Percentiles rank a stretch among this genome's conserved stretches.
These are phyloP conservation scores for Rachycentron canadum DNA, from an alignment of 2,797 vertebrate species.

Conservation along the genomic window DNA sequence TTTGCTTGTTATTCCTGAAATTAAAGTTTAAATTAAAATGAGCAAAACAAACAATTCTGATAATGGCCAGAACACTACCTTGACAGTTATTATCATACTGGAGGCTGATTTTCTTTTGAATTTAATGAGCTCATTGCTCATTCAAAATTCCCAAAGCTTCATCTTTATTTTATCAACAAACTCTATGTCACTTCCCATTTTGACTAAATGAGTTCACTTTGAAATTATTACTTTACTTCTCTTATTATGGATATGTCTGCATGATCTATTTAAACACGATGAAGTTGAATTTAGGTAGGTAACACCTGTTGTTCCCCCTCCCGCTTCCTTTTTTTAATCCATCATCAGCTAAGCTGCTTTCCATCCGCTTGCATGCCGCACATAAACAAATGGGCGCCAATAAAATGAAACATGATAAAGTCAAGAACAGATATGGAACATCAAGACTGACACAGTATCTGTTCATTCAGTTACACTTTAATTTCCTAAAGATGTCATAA, in stretches of 20 bases:
- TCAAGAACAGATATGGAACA: constrained; percentile 54
- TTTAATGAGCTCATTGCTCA: background rate
- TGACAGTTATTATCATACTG: background rate
- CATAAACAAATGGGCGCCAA: constrained; percentile 42
- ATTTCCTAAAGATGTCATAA: constrained; percentile 50
- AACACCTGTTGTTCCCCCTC: constrained; percentile 52
- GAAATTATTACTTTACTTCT: background rate
- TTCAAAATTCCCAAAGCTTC: background rate
- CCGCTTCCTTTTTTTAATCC: constrained; percentile 53
- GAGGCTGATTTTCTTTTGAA: background rate
- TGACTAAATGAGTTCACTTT: background rate
- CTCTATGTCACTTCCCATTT: background rate
- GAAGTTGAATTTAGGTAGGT: constrained; percentile 12
- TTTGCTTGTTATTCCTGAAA: background rate
- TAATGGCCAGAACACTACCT: background rate
- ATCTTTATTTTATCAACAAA: background rate
- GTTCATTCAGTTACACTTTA: constrained; percentile 53
- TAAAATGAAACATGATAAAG: constrained; percentile 64
- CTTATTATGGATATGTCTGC: background rate
- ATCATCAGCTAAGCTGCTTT: constrained; percentile 45
- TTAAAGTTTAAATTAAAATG: background rate
- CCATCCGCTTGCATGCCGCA: constrained; percentile 21
- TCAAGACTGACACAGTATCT: constrained; percentile 25
- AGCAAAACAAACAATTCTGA: background rate
- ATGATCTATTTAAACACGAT: constrained; percentile 51